Percentiles rank a stretch among this genome's conserved stretches.
phyloP scores from a whole-genome alignment of 2,888 invertebrate genomes.

The Artemia sinica region DNA sequence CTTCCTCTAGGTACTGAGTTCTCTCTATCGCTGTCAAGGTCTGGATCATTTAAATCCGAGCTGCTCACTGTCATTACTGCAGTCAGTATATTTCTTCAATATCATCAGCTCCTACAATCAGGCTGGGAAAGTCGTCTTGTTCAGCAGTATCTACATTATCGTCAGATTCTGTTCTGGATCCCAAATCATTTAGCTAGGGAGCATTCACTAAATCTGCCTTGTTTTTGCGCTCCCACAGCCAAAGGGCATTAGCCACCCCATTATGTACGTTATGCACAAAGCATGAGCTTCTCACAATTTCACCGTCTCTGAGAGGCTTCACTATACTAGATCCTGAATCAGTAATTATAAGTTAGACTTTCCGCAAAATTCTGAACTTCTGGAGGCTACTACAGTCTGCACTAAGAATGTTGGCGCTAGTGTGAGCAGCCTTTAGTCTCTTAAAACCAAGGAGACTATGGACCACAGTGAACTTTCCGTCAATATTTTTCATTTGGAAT shows the following conservation, averaged over 20 bases:
- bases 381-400: background rate
- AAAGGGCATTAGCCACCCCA: background rate
- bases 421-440: background rate
- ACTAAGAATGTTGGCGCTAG: background rate
- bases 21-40: background rate
- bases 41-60: background rate
- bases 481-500: background rate
- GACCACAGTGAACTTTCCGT: background rate
- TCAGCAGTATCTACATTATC: conserved; percentile 8
- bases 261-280: background rate
- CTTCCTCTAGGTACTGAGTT: background rate
- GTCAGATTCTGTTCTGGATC: conserved; percentile 1
- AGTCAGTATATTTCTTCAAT: conserved; percentile 10
- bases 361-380: too few relatives aligned
- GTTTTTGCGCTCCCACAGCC: too few relatives aligned
- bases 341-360: too few relatives aligned
- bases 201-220: too few relatives aligned
- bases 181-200: background rate
- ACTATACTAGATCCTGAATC: background rate
- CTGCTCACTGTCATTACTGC: background rate
- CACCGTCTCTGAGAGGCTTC: background rate
- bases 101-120: background rate
- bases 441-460: background rate
- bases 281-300: background rate
- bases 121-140: conserved; percentile 3